Evolutionary conservation across 2,797 vertebrate genomes (phyloP), one percentile per base, ranked within the genome.

Genomic region (Myotis vivesi): DNA sequence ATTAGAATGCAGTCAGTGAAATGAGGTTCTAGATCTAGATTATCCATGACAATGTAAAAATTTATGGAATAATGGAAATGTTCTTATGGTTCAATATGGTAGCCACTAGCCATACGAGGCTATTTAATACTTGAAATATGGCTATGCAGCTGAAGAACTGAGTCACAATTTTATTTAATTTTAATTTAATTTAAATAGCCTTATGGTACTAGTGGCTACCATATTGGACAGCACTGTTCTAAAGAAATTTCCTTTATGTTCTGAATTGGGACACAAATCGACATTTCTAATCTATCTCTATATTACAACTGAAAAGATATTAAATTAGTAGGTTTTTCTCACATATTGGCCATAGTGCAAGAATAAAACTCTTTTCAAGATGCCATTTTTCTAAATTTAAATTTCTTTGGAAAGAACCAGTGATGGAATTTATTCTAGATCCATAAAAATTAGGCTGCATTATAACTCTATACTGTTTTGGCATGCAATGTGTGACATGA

Each of bases 381-480:
- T 77, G 8, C 25, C 33, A 55, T 57, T 94, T 91, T 89, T 80
- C 59, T 87, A 84, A 81, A 91, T 57, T 10, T 80, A 30, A 95
- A 71, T 82, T 94, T 89, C 49, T 59, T 62, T 92, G 53, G 23
- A 72, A 95, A 86, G 7, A 94, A 84, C 15, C 6, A 80, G 17
- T 53, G 19, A 66, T 77, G 22, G 20, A 51, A 80, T 73, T 87
- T 94, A 53, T n/a, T 84, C 49, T 66, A 73, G 57, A 41, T 79
- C 22, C 69, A 49, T 95, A 33, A 91, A 92, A 89, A 44, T 33
- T 49, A 86, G 53, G 6, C 44, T 57, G 10, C 8, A 55, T 76
- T 79, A 46, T 55, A 69, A 25, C 6, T 87, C 7, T 68, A 80
- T 23, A 55, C 75, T 87, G 69, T n/a, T 86, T 93, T 73, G 69